Conservation (phyloP, 2,797 vertebrate genomes). For the Sciurus carolinensis region DNA sequence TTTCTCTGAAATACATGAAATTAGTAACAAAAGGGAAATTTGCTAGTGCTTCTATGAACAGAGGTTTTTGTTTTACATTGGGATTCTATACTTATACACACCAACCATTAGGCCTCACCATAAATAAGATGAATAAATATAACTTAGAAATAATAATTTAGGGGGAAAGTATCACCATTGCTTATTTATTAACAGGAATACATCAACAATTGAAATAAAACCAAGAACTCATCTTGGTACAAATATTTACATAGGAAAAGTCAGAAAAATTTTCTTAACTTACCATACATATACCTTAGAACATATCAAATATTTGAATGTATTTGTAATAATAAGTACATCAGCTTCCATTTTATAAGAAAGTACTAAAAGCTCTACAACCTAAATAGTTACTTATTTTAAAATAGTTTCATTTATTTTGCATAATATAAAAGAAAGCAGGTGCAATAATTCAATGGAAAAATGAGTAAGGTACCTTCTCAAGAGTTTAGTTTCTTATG, state of each 20-base stretch:
- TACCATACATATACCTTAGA: no score
- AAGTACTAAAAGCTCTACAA: background rate
- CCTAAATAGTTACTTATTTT: background rate
- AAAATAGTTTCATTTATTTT: background rate
- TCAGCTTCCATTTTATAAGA: background rate
- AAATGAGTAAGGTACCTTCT: rapidly evolving
- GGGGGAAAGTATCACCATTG: background rate
- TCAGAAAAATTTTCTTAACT: background rate
- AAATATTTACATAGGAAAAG: background rate
- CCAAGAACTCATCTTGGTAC: background rate
- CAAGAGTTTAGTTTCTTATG: background rate
- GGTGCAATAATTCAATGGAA: background rate
- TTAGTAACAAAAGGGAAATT: no score
- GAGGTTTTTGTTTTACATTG: no score
- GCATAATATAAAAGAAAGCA: background rate
- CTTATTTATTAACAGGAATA: background rate
- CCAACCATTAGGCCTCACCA: background rate
- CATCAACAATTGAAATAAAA: background rate
- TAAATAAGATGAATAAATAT: background rate
- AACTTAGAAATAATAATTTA: background rate
- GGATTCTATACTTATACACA: no score
- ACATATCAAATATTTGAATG: background rate
- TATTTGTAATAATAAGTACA: background rate
- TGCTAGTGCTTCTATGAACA: no score
- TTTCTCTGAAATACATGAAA: no score